Evolutionary conservation across 2,888 invertebrate genomes (phyloP).

Genomic region (Ecdyonurus torrentis): DNA sequence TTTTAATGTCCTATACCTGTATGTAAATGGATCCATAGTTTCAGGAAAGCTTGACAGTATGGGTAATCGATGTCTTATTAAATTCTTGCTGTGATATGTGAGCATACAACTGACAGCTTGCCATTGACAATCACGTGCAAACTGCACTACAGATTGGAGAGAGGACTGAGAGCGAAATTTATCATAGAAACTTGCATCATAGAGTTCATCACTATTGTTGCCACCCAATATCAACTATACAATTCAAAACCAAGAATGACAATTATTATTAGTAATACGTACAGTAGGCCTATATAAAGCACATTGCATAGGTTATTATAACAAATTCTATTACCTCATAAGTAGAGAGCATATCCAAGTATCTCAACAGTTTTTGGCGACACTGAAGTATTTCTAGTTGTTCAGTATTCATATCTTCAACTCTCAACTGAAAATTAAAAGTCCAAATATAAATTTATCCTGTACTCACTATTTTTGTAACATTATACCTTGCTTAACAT

Average conservation of each 20-base stretch:
- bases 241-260: too few species aligned
- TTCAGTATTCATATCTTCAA: constrained; percentile 23
- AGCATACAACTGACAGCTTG: constrained; percentile 49
- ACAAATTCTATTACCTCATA: constrained; percentile 57
- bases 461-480: too few species aligned
- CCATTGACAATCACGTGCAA: constrained; percentile 48
- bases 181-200: constrained; percentile 46
- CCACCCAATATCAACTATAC: constrained; percentile 46
- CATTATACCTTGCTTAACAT: too few species aligned
- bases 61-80: constrained; percentile 39
- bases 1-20: constrained; percentile 27
- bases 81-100: constrained; percentile 41
- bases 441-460: too few species aligned
- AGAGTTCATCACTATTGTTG: constrained; percentile 34
- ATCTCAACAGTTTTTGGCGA: constrained; percentile 47
- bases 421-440: background rate
- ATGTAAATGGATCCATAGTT: constrained; percentile 46
- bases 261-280: too few species aligned
- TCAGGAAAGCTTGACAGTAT: constrained; percentile 55
- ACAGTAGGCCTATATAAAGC: too few species aligned
- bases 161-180: constrained; percentile 45
- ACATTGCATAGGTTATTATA: too few species aligned
- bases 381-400: constrained; percentile 48
- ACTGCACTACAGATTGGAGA: constrained; percentile 44
- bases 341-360: constrained; percentile 47